Evolutionary conservation across 2,888 invertebrate genomes (phyloP), one percentile per base, ranked within the genome.

Genomic region (Thera britannica): DNA sequence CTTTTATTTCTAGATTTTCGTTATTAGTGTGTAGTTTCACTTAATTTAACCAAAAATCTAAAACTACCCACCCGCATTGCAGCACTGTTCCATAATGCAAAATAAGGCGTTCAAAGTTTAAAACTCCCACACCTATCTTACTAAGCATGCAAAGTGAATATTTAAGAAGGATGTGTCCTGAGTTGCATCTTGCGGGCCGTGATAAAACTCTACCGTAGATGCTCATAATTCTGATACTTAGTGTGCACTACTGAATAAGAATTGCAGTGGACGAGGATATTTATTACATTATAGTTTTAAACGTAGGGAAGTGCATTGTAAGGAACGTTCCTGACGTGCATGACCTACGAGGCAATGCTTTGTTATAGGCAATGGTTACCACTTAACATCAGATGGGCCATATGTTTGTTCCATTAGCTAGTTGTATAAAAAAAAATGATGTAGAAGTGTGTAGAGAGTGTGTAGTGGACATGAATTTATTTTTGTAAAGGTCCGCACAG

Each of bases 61-160:
- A 51, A 51, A 51, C 36, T 41, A 46, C 67, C 77, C 77, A 46
- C 67, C 77, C 77, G 79, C 79, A 82, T 65, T 81, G 81, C 77
- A 77, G 75, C 75, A 69, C 69, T 76, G 70, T 68, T 77, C 66
- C 68, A 72, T 79, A 79, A 83, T 79, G 78, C 80, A 81, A 78
- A 79, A 79, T 81, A 82, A 78, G 81, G 70, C 77, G 77, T 77
- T 80, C 77, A 76, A 87, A 85, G 74, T 85, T 86, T 83, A 78
- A 74, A 83, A 77, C 80, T 77, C 66, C 77, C 76, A 75, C 81
- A 83, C 82, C 84, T 85, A 83, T 81, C 80, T 78, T 73, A 75
- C 80, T 82, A 82, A 83, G 82, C 83, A 87, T 87, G 87, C 88
- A 87, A 86, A 87, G 85, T 88, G 86, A 88, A 88, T 88, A 87